Conservation (phyloP, 1,140 invertebrate genomes). For the Euwallacea fornicatus region DNA sequence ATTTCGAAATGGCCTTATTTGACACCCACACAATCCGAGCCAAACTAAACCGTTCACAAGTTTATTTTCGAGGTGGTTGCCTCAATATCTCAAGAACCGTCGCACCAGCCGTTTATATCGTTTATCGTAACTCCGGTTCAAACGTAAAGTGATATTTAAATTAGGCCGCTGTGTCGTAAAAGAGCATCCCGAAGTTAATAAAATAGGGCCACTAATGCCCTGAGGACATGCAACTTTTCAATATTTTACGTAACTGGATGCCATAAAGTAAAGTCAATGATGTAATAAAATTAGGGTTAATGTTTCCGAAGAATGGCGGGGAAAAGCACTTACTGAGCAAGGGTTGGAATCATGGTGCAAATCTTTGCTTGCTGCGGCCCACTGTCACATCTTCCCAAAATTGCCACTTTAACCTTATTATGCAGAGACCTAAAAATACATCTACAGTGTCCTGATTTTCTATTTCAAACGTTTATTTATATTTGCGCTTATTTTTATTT, state of each 20-base stretch:
- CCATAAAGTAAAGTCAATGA: slow-evolving; percentile 21
- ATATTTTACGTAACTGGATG: slow-evolving; percentile 12
- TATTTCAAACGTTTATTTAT: slow-evolving; percentile 7
- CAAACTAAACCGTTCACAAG: neutral
- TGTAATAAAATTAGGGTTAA: slow-evolving; percentile 24
- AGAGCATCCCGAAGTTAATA: slow-evolving; percentile 29
- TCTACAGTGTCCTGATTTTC: neutral
- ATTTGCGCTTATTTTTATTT: slow-evolving; percentile 4
- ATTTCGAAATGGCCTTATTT: slow-evolving; percentile 16
- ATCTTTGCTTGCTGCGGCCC: too few relatives aligned
- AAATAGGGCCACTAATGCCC: slow-evolving; percentile 24
- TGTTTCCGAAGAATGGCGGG: slow-evolving; percentile 2
- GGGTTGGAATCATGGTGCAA: too few relatives aligned
- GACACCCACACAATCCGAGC: too few relatives aligned
- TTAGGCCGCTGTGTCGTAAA: slow-evolving; percentile 12
- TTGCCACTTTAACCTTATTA: too few relatives aligned
- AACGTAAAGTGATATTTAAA: too few relatives aligned
- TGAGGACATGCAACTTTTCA: slow-evolving; percentile 20
- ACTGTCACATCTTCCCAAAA: too few relatives aligned
- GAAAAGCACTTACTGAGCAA: too few relatives aligned
- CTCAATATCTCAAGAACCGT: too few relatives aligned
- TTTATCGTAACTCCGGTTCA: too few relatives aligned
- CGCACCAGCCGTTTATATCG: too few relatives aligned
- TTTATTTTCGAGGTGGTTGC: too few relatives aligned
- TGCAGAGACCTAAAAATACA: neutral